phyloP scores from a whole-genome alignment of 2,797 vertebrate genomes.

The Xerus rutilus region DNA sequence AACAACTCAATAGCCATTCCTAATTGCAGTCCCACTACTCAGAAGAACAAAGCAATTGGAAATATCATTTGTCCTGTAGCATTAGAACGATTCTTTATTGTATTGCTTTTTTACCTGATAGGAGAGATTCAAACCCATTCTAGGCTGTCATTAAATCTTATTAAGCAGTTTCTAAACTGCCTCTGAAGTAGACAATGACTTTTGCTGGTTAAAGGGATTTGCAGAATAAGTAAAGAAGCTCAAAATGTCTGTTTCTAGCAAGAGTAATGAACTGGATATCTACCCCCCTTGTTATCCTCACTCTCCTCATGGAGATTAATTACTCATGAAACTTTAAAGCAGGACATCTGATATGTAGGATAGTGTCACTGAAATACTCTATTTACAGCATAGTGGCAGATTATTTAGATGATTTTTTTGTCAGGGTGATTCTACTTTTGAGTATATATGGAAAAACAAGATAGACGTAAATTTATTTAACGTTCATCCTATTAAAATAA shows the following conservation, averaged over 20 bases:
- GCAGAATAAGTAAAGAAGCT: conserved; percentile 37
- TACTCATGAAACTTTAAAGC: neutral
- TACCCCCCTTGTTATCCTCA: neutral
- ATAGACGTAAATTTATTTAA: neutral
- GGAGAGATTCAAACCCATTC: neutral
- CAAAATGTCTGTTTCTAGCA: neutral
- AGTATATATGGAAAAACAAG: neutral
- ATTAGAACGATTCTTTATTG: neutral
- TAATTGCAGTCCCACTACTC: neutral
- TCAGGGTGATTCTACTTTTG: neutral
- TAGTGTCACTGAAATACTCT: neutral
- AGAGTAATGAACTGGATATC: conserved; percentile 12
- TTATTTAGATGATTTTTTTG: neutral
- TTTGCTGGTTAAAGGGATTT: neutral
- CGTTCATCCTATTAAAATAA: neutral
- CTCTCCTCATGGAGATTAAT: neutral
- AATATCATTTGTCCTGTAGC: neutral
- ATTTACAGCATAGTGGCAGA: neutral
- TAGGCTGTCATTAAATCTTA: neutral
- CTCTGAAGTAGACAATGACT: neutral
- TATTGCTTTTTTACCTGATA: neutral
- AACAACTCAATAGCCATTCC: neutral
- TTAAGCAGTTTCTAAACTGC: neutral
- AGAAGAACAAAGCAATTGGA: neutral
- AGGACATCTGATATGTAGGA: neutral